phyloP scores from a whole-genome alignment of 1,140 invertebrate species.

The Pteromalus puparum region DNA sequence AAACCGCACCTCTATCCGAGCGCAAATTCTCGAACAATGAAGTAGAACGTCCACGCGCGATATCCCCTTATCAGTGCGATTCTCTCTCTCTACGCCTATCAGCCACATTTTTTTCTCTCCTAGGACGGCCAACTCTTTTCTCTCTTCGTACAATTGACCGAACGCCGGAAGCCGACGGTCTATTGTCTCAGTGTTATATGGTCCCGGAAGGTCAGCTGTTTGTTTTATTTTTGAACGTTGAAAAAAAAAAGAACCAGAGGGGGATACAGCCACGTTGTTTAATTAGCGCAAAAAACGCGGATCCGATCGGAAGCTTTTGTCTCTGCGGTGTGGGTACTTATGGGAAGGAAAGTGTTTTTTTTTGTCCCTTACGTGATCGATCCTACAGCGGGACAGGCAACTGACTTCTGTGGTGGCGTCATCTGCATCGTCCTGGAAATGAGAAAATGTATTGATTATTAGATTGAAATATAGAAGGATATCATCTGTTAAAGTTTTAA shows the following conservation, averaged over 20 bases:
- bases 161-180: slow-evolving; percentile 31
- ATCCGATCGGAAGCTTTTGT: background rate
- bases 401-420: slow-evolving; percentile 78
- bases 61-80: background rate
- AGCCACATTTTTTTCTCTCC: slow-evolving; percentile 1
- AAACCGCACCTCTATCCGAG: too few relatives aligned
- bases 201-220: background rate
- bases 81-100: background rate
- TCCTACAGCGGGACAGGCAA: slow-evolving; percentile 79
- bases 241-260: background rate
- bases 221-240: slow-evolving; percentile 13
- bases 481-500: background rate
- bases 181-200: slow-evolving; percentile 21
- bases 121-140: slow-evolving; percentile 5
- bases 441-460: slow-evolving; percentile 56
- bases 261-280: background rate
- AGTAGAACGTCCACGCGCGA: background rate
- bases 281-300: background rate
- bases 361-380: slow-evolving; percentile 71
- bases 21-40: background rate
- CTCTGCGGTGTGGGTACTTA: too few relatives aligned
- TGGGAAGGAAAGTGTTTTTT: slow-evolving; percentile 11
- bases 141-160: slow-evolving; percentile 23
- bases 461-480: background rate
- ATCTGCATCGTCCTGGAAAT: slow-evolving; percentile 80